A percentile compares a stretch with the other conserved stretches of the same genome.
Evolutionary conservation across 2,888 invertebrate species (phyloP).

Genomic region (Dryococelus australis): DNA sequence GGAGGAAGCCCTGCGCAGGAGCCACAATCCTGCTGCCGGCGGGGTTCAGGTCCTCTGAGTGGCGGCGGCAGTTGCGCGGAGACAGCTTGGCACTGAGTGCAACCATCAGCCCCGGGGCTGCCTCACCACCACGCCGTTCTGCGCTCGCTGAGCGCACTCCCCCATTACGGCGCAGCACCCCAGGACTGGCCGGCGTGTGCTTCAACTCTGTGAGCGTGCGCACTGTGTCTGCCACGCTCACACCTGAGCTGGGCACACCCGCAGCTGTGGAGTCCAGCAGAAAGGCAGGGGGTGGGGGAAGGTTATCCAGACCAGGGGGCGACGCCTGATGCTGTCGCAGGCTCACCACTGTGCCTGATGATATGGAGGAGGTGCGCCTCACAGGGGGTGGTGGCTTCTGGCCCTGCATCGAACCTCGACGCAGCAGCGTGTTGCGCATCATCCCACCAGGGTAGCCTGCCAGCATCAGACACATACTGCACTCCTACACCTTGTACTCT

Average conservation of each 20-base stretch:
- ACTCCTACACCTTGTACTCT: too few relatives aligned
- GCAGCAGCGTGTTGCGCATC: constrained; percentile 57
- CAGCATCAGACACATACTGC: too few relatives aligned
- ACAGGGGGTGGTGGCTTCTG: constrained; percentile 83
- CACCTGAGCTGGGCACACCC: constrained; percentile 54
- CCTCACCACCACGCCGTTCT: constrained; percentile 62
- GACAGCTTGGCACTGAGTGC: constrained; percentile 74
- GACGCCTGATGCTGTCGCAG: constrained; percentile 50
- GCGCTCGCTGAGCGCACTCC: constrained; percentile 66
- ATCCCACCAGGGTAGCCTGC: constrained; percentile 44
- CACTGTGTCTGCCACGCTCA: constrained; percentile 85
- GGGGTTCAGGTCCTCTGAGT: constrained; percentile 57
- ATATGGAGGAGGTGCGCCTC: constrained; percentile 76
- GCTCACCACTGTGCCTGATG: constrained; percentile 52
- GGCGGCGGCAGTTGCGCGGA: constrained; percentile 64
- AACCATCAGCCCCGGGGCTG: constrained; percentile 65
- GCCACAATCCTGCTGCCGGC: constrained; percentile 32
- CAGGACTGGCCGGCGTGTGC: constrained; percentile 87
- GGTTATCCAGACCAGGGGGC: constrained; percentile 61
- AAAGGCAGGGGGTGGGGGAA: constrained; percentile 82
- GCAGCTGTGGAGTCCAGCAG: constrained; percentile 61
- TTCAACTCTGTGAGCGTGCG: constrained; percentile 84
- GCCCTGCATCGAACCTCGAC: constrained; percentile 62
- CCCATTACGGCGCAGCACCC: constrained; percentile 55
- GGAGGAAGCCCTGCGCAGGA: constrained; percentile 70